A percentile compares a stretch with the other conserved stretches of the same genome.
Evolutionary conservation across 2,888 invertebrate genomes (phyloP).

Genomic region (Electrophaes corylata): DNA sequence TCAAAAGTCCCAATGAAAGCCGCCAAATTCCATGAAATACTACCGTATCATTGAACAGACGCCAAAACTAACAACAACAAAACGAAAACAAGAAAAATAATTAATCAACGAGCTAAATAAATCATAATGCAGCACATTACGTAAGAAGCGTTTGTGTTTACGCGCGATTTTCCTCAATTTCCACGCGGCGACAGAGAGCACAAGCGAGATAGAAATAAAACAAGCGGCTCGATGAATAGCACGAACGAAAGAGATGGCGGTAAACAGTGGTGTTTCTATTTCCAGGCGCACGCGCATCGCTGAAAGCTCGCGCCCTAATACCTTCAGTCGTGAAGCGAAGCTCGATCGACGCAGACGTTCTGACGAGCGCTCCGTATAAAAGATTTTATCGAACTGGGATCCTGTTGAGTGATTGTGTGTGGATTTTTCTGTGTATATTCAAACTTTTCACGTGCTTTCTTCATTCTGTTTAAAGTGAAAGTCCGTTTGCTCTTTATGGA

Average conservation of each 20-base stretch:
- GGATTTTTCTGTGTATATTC: constrained; percentile 39
- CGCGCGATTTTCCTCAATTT: constrained; percentile 71
- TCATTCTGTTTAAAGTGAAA: constrained; percentile 49
- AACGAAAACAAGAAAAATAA: constrained; percentile 66
- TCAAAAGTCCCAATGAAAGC: constrained; percentile 35
- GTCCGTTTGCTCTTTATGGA: constrained; percentile 60
- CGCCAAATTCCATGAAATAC: constrained; percentile 34
- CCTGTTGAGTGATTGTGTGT: constrained; percentile 57
- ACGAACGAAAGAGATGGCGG: constrained; percentile 53
- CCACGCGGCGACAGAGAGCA: constrained; percentile 51
- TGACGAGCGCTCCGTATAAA: constrained; percentile 42
- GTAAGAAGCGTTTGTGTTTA: constrained; percentile 56
- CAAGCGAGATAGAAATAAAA: constrained; percentile 49
- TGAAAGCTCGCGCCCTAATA: constrained; percentile 66
- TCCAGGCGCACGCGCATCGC: constrained; percentile 69
- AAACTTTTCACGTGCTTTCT: constrained; percentile 47
- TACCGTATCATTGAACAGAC: constrained; percentile 57
- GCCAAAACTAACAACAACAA: constrained; percentile 67
- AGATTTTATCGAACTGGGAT: constrained; percentile 53
- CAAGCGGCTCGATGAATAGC: constrained; percentile 31
- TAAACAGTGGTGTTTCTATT: constrained; percentile 38
- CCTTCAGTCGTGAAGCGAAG: constrained; percentile 72
- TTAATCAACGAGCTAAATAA: constrained; percentile 74
- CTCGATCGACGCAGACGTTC: constrained; percentile 58
- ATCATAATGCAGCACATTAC: constrained; percentile 70